phyloP scores from a whole-genome alignment of 2,888 invertebrate genomes.

The Caenorhabditis sp. region DNA sequence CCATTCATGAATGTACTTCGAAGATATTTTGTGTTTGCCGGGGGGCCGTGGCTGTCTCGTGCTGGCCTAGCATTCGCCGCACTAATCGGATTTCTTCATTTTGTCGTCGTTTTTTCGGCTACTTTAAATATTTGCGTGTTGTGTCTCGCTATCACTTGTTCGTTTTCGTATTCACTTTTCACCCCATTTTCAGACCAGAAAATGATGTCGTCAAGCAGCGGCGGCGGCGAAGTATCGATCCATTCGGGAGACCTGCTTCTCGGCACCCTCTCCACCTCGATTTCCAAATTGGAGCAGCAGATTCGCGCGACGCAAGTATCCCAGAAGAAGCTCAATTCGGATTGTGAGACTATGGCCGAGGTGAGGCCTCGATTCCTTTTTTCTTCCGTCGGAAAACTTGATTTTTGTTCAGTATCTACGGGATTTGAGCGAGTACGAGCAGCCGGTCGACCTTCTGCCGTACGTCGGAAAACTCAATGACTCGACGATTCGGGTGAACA shows the following conservation, averaged over 20 bases:
- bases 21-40: no score
- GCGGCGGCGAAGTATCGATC: slow-evolving; percentile 48
- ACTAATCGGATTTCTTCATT: slow-evolving; percentile 3
- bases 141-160: no score
- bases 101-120: no score
- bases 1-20: no score
- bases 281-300: slow-evolving; percentile 50
- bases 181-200: no score
- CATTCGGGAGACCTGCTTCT: slow-evolving; percentile 57
- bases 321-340: slow-evolving; percentile 45
- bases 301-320: slow-evolving; percentile 49
- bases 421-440: slow-evolving; percentile 57
- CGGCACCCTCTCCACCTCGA: slow-evolving; percentile 44
- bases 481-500: slow-evolving; percentile 57
- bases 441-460: slow-evolving; percentile 57
- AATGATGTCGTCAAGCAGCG: slow-evolving; percentile 51
- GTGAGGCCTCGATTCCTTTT: no score
- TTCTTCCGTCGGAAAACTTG: no score
- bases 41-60: neutral
- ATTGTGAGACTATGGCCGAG: slow-evolving; percentile 55
- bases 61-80: neutral
- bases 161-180: neutral
- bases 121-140: no score
- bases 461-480: slow-evolving; percentile 61
- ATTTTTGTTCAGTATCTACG: slow-evolving; percentile 67